Percentiles rank a stretch among this genome's conserved stretches.
These are phyloP conservation scores for Beris chalybata DNA, from an alignment of 2,888 invertebrate species.

Conservation along the genomic window DNA sequence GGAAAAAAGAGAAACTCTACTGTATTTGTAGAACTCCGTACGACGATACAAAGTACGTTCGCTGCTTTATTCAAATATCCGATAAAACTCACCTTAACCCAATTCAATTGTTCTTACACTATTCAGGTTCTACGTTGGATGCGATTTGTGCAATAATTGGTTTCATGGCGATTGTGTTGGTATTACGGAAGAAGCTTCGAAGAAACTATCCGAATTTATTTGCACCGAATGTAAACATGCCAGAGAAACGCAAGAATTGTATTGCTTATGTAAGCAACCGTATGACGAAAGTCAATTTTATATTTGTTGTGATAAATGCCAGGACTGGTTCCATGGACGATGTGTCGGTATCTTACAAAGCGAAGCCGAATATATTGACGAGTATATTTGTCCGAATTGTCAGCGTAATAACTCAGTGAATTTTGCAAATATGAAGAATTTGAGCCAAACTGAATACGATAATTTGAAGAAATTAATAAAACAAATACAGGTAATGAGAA, in stretches of 20 bases:
- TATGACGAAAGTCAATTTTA: slow-evolving; percentile 99
- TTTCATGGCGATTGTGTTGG: slow-evolving; percentile 97
- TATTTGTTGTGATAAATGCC: slow-evolving; percentile 97
- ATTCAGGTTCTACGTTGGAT: slow-evolving; percentile 91
- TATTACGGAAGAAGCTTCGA: slow-evolving; percentile 89
- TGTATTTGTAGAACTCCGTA: slow-evolving; percentile 94
- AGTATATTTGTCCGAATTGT: slow-evolving; percentile 96
- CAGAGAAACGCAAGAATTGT: slow-evolving; percentile 86
- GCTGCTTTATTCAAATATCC: not conserved
- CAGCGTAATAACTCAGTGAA: slow-evolving; percentile 87
- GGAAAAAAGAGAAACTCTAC: slow-evolving; percentile 77
- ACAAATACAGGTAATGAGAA: slow-evolving; percentile 72
- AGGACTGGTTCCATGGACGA: slow-evolving; percentile 98
- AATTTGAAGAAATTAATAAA: slow-evolving; percentile 83
- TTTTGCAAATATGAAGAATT: slow-evolving; percentile 85
- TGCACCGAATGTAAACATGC: slow-evolving; percentile 85
- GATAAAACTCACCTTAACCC: not conserved
- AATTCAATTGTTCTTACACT: slow-evolving; percentile 12
- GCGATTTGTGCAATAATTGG: slow-evolving; percentile 97
- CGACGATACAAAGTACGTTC: slow-evolving; percentile 84
- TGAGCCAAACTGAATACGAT: slow-evolving; percentile 77
- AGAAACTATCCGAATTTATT: slow-evolving; percentile 85
- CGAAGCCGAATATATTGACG: slow-evolving; percentile 92
- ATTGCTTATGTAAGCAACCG: slow-evolving; percentile 93
- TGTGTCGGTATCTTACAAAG: slow-evolving; percentile 95